phyloP scores from a whole-genome alignment of 2,113 vertebrate genomes.

The Cyprinus carpio region DNA sequence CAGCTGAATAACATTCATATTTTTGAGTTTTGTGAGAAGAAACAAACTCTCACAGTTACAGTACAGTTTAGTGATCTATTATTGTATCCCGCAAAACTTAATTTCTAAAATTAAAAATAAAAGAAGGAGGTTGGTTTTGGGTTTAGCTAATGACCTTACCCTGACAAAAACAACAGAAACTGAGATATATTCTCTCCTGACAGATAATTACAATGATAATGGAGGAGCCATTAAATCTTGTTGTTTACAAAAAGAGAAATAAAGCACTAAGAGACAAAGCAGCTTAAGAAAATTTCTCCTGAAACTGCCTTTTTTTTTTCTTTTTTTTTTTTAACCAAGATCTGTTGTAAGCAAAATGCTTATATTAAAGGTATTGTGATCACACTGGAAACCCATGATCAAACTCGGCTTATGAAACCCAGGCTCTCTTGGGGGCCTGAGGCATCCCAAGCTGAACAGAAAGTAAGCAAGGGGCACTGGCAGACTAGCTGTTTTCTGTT shows the following conservation, averaged over 20 bases:
- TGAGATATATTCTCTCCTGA: neutral
- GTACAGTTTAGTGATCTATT: neutral
- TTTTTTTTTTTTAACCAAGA: neutral
- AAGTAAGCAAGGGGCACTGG: neutral
- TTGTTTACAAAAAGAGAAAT: neutral
- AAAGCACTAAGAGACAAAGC: neutral
- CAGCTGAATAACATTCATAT: conserved; percentile 8
- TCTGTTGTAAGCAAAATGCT: neutral
- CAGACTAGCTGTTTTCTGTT: neutral
- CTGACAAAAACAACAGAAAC: neutral
- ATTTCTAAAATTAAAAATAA: neutral
- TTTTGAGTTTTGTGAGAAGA: neutral
- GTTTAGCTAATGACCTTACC: neutral
- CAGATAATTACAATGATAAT: neutral
- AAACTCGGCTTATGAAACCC: neutral
- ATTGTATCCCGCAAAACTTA: neutral
- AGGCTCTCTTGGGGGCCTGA: neutral
- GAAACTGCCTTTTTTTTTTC: neutral
- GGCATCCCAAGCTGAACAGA: neutral
- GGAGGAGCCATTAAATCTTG: neutral
- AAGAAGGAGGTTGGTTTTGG: neutral
- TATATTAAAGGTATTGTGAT: conserved; percentile 1
- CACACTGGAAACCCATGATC: conserved; percentile 51
- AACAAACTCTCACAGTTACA: neutral
- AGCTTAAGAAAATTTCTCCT: neutral